Conservation (phyloP, 2,888 invertebrate genomes). For the Perizoma affinitatum region DNA sequence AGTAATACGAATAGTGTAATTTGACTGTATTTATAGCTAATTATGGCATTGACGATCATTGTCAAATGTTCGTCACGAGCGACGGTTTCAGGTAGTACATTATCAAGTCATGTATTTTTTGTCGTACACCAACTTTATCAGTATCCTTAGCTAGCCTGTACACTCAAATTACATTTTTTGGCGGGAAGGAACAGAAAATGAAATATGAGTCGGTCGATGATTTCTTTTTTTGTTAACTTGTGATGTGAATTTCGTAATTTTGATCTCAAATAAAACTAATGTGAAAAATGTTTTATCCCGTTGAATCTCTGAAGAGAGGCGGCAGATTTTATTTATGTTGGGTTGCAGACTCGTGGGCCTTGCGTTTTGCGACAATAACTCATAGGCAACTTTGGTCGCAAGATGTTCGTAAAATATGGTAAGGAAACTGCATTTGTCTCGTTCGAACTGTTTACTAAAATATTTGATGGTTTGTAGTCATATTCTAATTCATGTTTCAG, state of each 20-base stretch:
- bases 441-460: not conserved
- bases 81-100: too few species aligned
- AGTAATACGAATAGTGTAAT: too few species aligned
- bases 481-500: constrained; percentile 44
- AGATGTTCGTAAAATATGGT: constrained; percentile 73
- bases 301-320: constrained; percentile 65
- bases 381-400: constrained; percentile 70
- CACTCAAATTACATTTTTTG: constrained; percentile 1
- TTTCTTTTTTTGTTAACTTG: too few species aligned
- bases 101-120: too few species aligned
- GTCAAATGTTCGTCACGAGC: too few species aligned
- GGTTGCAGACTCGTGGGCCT: constrained; percentile 78
- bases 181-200: constrained; percentile 35
- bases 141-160: too few species aligned
- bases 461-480: not conserved
- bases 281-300: constrained; percentile 70
- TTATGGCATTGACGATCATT: too few species aligned
- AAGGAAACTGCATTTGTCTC: constrained; percentile 22
- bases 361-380: constrained; percentile 67
- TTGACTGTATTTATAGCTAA: too few species aligned
- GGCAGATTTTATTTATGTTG: constrained; percentile 76
- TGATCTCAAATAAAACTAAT: not conserved
- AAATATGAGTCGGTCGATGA: too few species aligned
- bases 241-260: not conserved
- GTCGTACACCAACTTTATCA: too few species aligned